Evolutionary conservation across 2,113 vertebrate species (phyloP).

Genomic region (Spilogale gracilis): DNA sequence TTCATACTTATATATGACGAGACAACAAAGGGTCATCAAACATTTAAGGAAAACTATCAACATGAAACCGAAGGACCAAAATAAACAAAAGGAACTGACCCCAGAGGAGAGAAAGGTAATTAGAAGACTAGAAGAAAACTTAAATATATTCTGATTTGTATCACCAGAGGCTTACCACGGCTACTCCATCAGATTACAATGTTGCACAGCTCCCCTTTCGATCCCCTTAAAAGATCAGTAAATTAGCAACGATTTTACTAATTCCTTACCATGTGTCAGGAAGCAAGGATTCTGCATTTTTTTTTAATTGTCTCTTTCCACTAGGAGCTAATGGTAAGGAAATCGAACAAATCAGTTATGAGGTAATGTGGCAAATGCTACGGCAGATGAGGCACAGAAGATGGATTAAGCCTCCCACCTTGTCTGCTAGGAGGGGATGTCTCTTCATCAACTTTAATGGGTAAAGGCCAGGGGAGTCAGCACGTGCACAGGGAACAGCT

Average conservation of each 20-base stretch:
- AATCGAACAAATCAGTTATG: constrained; percentile 37
- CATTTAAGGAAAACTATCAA: constrained; percentile 20
- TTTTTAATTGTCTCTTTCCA: neutral
- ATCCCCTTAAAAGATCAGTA: neutral
- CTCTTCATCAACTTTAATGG: neutral
- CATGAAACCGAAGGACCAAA: constrained; percentile 21
- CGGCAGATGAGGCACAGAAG: constrained; percentile 19
- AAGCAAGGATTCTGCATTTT: constrained; percentile 14
- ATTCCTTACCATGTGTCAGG: neutral
- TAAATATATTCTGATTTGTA: constrained; percentile 39
- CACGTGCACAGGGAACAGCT: neutral
- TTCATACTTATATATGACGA: constrained; percentile 32
- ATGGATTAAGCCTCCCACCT: neutral
- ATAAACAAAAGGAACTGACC: constrained; percentile 51
- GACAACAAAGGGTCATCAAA: neutral
- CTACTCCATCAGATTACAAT: constrained; percentile 14
- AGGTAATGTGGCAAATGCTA: neutral
- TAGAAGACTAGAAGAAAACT: constrained; percentile 5
- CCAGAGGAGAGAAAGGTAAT: constrained; percentile 54
- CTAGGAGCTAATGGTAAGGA: constrained; percentile 15
- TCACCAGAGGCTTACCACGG: neutral
- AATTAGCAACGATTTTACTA: constrained; percentile 31
- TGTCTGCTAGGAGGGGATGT: neutral
- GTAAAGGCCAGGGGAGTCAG: neutral
- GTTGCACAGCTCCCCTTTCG: neutral